A percentile compares a stretch with the other conserved stretches of the same genome.
Conservation (phyloP, 2,888 invertebrate genomes). For the Lasius fuliginosus region DNA sequence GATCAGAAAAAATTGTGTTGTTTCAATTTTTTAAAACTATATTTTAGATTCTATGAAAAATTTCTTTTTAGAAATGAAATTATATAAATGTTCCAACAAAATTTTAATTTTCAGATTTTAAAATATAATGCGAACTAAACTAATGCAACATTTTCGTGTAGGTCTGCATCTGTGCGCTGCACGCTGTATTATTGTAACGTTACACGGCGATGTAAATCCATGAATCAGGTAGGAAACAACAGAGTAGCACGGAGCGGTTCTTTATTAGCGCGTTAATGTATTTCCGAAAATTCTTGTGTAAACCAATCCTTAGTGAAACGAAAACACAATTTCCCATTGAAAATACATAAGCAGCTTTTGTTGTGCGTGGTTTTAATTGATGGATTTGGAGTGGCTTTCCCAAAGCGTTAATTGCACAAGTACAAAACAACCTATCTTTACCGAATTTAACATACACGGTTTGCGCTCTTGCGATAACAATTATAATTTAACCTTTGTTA, state of each 20-base stretch:
- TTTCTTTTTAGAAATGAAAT: too few species aligned
- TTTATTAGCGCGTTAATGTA: conserved; percentile 42
- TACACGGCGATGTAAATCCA: conserved; percentile 1
- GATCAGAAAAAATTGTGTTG: background rate
- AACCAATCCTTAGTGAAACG: conserved; percentile 27
- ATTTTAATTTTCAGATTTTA: background rate
- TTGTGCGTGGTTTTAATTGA: conserved; percentile 40
- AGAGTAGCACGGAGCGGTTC: background rate
- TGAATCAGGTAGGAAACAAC: background rate
- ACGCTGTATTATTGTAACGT: conserved; percentile 1
- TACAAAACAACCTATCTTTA: conserved; percentile 29
- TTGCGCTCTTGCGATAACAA: background rate
- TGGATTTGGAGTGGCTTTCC: conserved; percentile 32
- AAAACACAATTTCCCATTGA: conserved; percentile 46
- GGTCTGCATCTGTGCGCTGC: background rate
- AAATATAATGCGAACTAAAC: background rate
- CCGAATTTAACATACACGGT: conserved; percentile 25
- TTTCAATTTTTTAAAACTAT: background rate
- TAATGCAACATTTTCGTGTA: background rate
- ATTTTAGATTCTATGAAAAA: background rate
- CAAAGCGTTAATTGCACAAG: conserved; percentile 47
- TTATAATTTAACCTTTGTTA: conserved; percentile 6
- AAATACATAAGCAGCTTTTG: conserved; percentile 40
- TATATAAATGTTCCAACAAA: background rate
- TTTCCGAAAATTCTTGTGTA: conserved; percentile 36